Percentiles rank a stretch among this genome's conserved stretches.
Evolutionary conservation across 1,140 invertebrate species (phyloP).

Genomic region (Anastrepha obliqua): DNA sequence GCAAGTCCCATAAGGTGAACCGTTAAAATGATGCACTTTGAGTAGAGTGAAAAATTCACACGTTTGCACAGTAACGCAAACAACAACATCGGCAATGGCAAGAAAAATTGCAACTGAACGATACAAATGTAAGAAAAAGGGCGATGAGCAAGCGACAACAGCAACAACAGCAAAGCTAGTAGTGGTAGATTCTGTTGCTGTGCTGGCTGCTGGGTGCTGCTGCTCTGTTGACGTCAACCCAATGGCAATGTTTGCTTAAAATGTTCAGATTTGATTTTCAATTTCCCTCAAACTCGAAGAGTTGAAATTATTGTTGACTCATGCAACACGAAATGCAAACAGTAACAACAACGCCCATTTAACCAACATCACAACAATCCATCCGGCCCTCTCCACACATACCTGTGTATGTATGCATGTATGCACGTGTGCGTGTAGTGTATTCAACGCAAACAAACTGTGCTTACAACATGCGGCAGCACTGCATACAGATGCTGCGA

Average conservation of each 20-base stretch:
- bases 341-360: neutral
- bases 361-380: no score
- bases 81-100: neutral
- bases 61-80: conserved; percentile 28
- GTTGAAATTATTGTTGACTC: conserved; percentile 55
- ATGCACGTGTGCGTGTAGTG: neutral
- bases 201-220: neutral
- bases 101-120: conserved; percentile 6
- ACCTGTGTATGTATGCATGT: neutral
- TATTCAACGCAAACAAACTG: conserved; percentile 25
- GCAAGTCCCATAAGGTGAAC: neutral
- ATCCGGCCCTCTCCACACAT: neutral
- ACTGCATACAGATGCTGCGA: neutral
- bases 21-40: conserved; percentile 18
- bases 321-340: conserved; percentile 49
- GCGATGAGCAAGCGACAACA: neutral
- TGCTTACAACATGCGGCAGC: conserved; percentile 22
- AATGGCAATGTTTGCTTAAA: conserved; percentile 53
- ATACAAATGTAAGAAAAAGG: neutral
- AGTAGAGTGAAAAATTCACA: conserved; percentile 41
- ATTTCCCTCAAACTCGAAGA: conserved; percentile 50
- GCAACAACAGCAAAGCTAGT: neutral
- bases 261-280: conserved; percentile 57
- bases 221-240: neutral
- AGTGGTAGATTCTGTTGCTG: neutral